These are phyloP conservation scores for Sarcophilus harrisii DNA, from an alignment of 2,797 vertebrate genomes.

Conservation along the genomic window DNA sequence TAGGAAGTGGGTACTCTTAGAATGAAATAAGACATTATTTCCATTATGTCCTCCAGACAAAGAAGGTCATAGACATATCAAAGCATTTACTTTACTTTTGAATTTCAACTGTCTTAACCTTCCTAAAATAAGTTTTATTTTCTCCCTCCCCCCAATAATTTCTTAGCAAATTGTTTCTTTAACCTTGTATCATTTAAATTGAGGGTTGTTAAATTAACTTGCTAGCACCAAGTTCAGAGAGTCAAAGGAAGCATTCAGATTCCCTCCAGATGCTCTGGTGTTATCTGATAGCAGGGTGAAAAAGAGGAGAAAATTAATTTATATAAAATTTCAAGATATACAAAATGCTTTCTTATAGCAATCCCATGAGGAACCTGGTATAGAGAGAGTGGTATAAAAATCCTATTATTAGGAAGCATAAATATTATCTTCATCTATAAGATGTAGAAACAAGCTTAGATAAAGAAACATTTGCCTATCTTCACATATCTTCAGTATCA, in stretches of 20 bases:
- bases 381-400: neutral
- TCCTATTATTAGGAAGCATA: neutral
- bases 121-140: neutral
- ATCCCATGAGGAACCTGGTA: neutral
- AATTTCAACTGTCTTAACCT: neutral
- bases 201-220: neutral
- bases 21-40: neutral
- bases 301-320: neutral
- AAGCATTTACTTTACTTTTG: neutral
- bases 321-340: neutral
- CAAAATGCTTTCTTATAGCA: neutral
- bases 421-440: neutral
- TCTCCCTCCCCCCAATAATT: no score
- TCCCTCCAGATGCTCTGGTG: neutral
- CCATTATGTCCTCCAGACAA: no score
- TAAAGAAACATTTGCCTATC: neutral
- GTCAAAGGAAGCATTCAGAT: neutral
- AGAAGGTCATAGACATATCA: neutral
- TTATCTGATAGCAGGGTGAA: neutral
- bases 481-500: neutral
- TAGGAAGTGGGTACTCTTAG: neutral
- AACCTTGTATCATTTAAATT: neutral
- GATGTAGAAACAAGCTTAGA: neutral
- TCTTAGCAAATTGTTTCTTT: neutral
- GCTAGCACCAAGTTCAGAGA: neutral